Percentiles rank a stretch among this genome's conserved stretches.
These are phyloP conservation scores for Pogonognathellus flavescens DNA, from an alignment of 1,140 invertebrate genomes.

Conservation along the genomic window DNA sequence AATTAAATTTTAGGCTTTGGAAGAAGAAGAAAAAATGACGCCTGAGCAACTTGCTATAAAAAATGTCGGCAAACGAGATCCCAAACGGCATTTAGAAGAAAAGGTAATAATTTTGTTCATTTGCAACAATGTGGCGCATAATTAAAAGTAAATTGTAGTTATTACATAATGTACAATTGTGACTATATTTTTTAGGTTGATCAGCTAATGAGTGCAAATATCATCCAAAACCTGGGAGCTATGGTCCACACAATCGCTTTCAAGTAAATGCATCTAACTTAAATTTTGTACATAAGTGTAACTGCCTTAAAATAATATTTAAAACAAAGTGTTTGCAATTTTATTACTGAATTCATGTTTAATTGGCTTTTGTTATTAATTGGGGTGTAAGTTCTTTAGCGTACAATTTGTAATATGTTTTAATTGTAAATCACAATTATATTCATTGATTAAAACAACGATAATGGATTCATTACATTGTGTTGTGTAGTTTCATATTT, in stretches of 20 bases:
- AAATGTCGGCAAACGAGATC: constrained; percentile 99
- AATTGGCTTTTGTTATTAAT: too few species aligned
- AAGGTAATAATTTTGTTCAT: constrained; percentile 79
- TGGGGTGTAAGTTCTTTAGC: too few species aligned
- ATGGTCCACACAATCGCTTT: constrained; percentile 99
- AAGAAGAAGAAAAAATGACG: constrained; percentile 99
- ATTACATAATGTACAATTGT: too few species aligned
- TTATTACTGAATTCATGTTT: too few species aligned
- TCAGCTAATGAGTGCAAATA: constrained; percentile 96
- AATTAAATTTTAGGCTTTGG: constrained; percentile 79
- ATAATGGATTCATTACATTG: too few species aligned
- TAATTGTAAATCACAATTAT: too few species aligned
- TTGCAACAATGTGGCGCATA: too few species aligned
- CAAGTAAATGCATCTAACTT: constrained; percentile 75
- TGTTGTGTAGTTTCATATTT: too few species aligned
- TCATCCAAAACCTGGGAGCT: constrained; percentile 97
- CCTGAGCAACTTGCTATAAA: constrained; percentile 99
- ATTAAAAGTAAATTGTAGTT: not conserved
- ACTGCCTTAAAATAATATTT: too few species aligned
- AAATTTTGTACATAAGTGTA: not conserved
- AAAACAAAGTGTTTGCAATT: too few species aligned
- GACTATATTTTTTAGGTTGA: constrained; percentile 72
- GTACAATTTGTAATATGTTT: too few species aligned
- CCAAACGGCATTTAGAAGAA: constrained; percentile 99
- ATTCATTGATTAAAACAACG: too few species aligned